Base-by-base conservation (phyloP, 23 tunicate species). In the Trididemnum nubilum region DNA sequence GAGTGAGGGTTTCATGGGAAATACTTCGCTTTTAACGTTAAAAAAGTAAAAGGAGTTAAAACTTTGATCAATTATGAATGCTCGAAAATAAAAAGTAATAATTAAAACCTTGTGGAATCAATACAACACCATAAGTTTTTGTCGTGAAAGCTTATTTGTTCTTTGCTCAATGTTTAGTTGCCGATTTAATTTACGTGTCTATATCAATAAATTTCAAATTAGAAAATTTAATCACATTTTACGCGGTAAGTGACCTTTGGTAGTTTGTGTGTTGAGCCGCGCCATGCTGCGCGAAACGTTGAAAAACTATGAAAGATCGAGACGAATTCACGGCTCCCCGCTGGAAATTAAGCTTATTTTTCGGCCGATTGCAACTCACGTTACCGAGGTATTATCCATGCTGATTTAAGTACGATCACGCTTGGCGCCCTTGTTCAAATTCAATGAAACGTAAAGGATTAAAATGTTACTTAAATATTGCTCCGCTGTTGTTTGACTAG, bases 321-420 rank as follows among this genome's bases (percentile, higher is more conserved):
- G 25, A 3, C 37, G 74, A 32, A 3, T 67, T 67, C 38, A 38
- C 32, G 51, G 73, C 76, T 21, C 82, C 82, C 88, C 82, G 78
- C 77, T 70, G 77, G 31, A 70, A 49, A 24, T 30, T 36, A 65
- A 69, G 77, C 33, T 49, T 65, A 25, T 81, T 81, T 81, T 51
- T 29, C 23, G 85, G 85, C 78, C 78, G 78, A 81, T 4, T 63
- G 78, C 34, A 44, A 65, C 65, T 35, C 29, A 36, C 51, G 51
- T 64, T n/a, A 65, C 40, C 54, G 52, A 25, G 18, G 77, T 81
- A 81, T 67, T 81, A 67, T 67, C 65, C 77, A 81, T 77, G 85
- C 40, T 66, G 38, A 32, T 4, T 38, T 39, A 24, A 70, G 15
- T 37, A 33, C 76, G 31, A 61, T 12, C n/a, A 49, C 67, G 30